Evolutionary conservation across 1,140 invertebrate genomes (phyloP).

Genomic region (Orius laevigatus): DNA sequence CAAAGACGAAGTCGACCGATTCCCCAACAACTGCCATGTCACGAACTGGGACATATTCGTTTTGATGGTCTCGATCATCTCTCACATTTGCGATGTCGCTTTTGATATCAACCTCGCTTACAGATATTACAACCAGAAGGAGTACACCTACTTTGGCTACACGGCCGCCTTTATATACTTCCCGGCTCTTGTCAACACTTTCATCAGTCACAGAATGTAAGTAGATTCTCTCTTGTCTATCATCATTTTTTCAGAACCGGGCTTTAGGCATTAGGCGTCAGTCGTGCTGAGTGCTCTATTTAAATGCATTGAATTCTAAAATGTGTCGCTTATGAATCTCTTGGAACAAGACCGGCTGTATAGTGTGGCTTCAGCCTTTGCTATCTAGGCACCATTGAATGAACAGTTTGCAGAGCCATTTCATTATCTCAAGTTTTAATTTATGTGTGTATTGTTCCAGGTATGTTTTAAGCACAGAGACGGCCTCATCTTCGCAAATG

Average conservation of each 20-base stretch:
- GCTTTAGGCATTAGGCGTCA: no score
- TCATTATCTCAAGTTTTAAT: no score
- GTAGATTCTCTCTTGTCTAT: no score
- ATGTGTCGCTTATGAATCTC: no score
- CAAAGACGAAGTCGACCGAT: slow-evolving; percentile 11
- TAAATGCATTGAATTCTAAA: no score
- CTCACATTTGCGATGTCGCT: slow-evolving; percentile 43
- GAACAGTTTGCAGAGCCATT: no score
- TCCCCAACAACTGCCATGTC: slow-evolving; percentile 21
- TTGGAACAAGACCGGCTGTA: no score
- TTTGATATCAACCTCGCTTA: slow-evolving; percentile 47
- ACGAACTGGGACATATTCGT: slow-evolving; percentile 30
- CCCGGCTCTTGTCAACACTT: slow-evolving; percentile 43
- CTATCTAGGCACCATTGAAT: no score
- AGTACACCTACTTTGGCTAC: slow-evolving; percentile 34
- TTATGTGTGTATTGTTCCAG: slow-evolving; percentile 17
- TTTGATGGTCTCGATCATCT: slow-evolving; percentile 35
- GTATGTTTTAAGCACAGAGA: slow-evolving; percentile 25
- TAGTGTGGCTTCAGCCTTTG: no score
- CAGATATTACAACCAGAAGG: slow-evolving; percentile 31
- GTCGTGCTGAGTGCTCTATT: no score
- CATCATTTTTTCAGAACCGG: no score
- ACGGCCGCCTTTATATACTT: slow-evolving; percentile 43
- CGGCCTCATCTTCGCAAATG: slow-evolving; percentile 22
- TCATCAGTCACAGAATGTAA: slow-evolving; percentile 45